A percentile compares a stretch with the other conserved stretches of the same genome.
These are phyloP conservation scores for Sitodiplosis mosellana DNA, from an alignment of 1,140 invertebrate genomes.

Conservation along the genomic window DNA sequence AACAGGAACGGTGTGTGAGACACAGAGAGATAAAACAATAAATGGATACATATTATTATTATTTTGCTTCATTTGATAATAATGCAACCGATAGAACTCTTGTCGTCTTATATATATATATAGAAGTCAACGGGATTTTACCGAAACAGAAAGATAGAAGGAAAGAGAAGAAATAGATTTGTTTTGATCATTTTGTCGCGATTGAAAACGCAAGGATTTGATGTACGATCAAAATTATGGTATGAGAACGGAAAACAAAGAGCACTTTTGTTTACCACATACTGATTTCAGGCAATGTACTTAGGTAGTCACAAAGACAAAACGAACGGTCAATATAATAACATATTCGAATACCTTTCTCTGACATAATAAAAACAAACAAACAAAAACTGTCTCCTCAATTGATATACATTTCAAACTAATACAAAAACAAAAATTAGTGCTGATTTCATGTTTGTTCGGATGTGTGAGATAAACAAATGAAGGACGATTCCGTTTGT, in stretches of 20 bases:
- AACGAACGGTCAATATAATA: not conserved
- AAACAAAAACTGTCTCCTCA: not conserved
- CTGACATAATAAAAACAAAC: not conserved
- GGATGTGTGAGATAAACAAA: not conserved
- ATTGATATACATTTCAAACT: not conserved
- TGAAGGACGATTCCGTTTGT: not conserved
- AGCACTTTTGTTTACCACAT: not conserved
- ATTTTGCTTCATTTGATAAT: too few relatives aligned
- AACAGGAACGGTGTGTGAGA: not conserved
- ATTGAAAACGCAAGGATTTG: not conserved
- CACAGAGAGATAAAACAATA: not conserved
- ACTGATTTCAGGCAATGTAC: not conserved
- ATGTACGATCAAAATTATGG: not conserved
- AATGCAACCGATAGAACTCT: too few relatives aligned
- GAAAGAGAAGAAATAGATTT: too few relatives aligned
- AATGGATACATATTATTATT: not conserved
- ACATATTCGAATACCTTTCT: too few relatives aligned
- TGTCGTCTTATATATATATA: too few relatives aligned
- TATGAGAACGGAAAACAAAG: not conserved
- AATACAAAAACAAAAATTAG: not conserved
- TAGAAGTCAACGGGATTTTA: too few relatives aligned
- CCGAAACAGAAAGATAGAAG: too few relatives aligned
- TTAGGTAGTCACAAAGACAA: not conserved
- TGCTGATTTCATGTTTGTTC: not conserved
- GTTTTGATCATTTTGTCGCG: not conserved